These are phyloP conservation scores for Monodelphis domestica DNA, from an alignment of 2,797 vertebrate species.

Conservation along the genomic window DNA sequence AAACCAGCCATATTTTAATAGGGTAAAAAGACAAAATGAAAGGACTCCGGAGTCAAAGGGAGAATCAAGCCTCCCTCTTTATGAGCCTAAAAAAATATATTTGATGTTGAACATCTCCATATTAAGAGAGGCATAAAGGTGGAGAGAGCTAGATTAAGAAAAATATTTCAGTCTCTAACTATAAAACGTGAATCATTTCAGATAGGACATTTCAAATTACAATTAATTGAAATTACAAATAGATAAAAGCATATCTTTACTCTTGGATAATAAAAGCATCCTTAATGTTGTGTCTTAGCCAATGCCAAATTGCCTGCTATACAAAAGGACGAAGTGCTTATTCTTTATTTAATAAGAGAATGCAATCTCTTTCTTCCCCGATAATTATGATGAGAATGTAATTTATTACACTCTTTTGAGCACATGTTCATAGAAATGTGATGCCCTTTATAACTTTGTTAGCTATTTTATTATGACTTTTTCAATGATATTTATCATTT, in stretches of 20 bases:
- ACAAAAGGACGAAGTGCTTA: slow-evolving; percentile 49
- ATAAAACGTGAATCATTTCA: slow-evolving; percentile 36
- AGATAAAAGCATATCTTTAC: slow-evolving; percentile 39
- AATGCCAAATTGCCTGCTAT: slow-evolving; percentile 47
- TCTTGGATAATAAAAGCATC: slow-evolving; percentile 49
- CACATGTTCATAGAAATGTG: slow-evolving; percentile 54
- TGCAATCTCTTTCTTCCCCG: slow-evolving; percentile 58
- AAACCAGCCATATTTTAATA: no score
- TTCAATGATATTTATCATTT: slow-evolving; percentile 73
- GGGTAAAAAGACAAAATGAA: no score
- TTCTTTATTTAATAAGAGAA: slow-evolving; percentile 68
- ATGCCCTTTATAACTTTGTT: slow-evolving; percentile 64
- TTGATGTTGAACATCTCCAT: not conserved
- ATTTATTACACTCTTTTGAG: slow-evolving; percentile 69
- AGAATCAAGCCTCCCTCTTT: no score
- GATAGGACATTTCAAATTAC: slow-evolving; percentile 23
- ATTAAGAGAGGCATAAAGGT: slow-evolving; percentile 11
- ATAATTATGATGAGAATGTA: slow-evolving; percentile 58
- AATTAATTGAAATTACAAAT: slow-evolving; percentile 28
- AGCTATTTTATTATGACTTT: slow-evolving; percentile 64
- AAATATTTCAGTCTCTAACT: slow-evolving; percentile 9
- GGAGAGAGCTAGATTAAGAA: slow-evolving; percentile 17
- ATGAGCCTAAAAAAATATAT: no score
- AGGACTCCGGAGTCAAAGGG: no score
- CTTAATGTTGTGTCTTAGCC: slow-evolving; percentile 16